Evolutionary conservation across 2,888 invertebrate genomes (phyloP).

Genomic region (Timema cristinae): DNA sequence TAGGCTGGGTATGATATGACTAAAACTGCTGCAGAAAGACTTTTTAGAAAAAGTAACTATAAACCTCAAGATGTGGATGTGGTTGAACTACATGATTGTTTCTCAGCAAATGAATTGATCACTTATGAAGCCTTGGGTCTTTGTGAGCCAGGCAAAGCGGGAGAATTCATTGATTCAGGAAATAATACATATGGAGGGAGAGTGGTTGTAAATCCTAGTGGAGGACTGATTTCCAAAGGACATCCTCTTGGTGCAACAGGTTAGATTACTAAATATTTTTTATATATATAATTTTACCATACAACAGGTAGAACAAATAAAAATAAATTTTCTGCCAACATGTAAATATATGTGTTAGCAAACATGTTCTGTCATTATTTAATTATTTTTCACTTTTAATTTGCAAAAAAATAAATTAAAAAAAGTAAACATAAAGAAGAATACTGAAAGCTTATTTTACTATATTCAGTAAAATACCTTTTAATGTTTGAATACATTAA

Average conservation of each 20-base stretch:
- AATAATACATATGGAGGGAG: slow-evolving; percentile 97
- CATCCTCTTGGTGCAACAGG: slow-evolving; percentile 97
- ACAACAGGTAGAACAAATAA: slow-evolving; percentile 53
- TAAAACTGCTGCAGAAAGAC: slow-evolving; percentile 67
- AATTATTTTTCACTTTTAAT: no score
- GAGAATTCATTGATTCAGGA: slow-evolving; percentile 85
- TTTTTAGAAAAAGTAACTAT: slow-evolving; percentile 70
- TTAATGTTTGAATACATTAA: no score
- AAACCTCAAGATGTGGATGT: slow-evolving; percentile 84
- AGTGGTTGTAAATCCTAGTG: slow-evolving; percentile 97
- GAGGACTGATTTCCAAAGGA: slow-evolving; percentile 97
- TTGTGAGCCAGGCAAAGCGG: slow-evolving; percentile 85
- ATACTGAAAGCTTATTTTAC: no score
- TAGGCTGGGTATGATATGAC: slow-evolving; percentile 92
- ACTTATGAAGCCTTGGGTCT: slow-evolving; percentile 96
- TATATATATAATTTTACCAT: no score
- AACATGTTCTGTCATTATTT: no score
- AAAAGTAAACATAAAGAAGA: no score
- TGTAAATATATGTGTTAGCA: no score
- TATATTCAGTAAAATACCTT: no score
- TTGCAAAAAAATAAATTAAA: no score
- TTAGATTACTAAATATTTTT: no score
- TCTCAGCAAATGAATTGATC: slow-evolving; percentile 94
- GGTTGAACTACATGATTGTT: slow-evolving; percentile 96
- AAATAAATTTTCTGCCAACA: no score